Percentiles rank a stretch among this genome's conserved stretches.
These are phyloP conservation scores for Pristionchus entomophagus DNA, from an alignment of 2,888 invertebrate species.

Conservation along the genomic window DNA sequence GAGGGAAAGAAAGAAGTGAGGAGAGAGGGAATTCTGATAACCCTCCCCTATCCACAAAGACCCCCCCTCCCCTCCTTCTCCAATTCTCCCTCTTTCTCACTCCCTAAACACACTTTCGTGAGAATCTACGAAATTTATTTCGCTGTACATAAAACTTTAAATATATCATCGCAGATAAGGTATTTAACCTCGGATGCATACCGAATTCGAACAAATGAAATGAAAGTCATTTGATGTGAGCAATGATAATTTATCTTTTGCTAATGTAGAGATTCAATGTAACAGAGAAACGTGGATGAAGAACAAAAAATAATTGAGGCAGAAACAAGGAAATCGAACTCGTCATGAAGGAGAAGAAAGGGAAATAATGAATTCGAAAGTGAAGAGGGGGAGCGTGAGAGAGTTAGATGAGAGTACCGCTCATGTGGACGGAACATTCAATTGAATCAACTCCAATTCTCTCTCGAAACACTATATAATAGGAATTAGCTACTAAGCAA, in stretches of 20 bases:
- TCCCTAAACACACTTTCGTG: background rate
- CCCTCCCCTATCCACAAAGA: too few relatives aligned
- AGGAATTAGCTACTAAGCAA: too few relatives aligned
- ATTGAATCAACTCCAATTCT: background rate
- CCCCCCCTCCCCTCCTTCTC: background rate
- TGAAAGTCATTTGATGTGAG: background rate
- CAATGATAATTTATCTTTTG: background rate
- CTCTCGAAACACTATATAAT: too few relatives aligned
- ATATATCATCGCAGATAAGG: background rate
- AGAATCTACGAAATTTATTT: background rate
- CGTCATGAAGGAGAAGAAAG: background rate
- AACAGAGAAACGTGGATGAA: background rate
- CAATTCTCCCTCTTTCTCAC: background rate
- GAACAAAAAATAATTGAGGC: background rate
- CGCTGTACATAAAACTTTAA: too few relatives aligned
- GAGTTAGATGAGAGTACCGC: background rate
- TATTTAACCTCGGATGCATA: background rate
- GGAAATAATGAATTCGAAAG: background rate
- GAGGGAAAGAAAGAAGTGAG: background rate
- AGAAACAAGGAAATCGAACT: background rate
- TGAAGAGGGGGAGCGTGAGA: background rate
- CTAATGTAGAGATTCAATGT: background rate
- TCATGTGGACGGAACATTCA: background rate
- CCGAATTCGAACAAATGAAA: background rate
- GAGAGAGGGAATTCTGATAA: constrained; percentile 19